Percentiles rank a stretch among this genome's conserved stretches.
phyloP scores from a whole-genome alignment of 2,888 invertebrate species.

The Orthosia gothica region DNA sequence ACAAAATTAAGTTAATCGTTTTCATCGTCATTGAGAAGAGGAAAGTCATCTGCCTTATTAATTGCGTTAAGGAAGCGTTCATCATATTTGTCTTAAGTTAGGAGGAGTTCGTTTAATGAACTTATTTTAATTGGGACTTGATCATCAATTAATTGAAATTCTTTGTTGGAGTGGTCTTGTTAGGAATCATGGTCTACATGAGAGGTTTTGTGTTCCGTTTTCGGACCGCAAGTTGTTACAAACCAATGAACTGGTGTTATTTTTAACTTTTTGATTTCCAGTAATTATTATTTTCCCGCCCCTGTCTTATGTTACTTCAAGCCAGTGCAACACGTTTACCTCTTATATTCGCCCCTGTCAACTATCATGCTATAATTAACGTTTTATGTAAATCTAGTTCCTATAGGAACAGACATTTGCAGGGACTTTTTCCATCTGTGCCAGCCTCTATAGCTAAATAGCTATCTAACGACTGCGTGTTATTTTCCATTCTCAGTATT shows the following conservation, averaged over 20 bases:
- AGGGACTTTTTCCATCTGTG: neutral
- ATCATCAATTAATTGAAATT: neutral
- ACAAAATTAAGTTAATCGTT: slow-evolving; percentile 77
- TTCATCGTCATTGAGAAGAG: slow-evolving; percentile 72
- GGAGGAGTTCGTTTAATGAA: slow-evolving; percentile 31
- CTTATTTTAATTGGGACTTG: slow-evolving; percentile 9
- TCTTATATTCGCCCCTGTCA: neutral
- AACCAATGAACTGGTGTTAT: neutral
- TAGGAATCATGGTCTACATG: too few relatives aligned
- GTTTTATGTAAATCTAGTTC: neutral
- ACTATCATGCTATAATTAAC: neutral
- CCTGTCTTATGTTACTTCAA: neutral
- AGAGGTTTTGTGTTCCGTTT: neutral
- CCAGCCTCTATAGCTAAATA: slow-evolving; percentile 8
- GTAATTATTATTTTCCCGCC: neutral
- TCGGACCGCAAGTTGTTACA: neutral
- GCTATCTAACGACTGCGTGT: slow-evolving; percentile 14
- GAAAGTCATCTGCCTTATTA: slow-evolving; percentile 76
- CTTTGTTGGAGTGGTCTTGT: neutral
- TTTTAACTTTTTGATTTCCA: neutral
- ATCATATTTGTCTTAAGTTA: slow-evolving; percentile 74
- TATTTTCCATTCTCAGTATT: slow-evolving; percentile 28
- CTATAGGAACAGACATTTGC: too few relatives aligned
- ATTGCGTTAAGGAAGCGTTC: slow-evolving; percentile 74
- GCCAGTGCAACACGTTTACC: too few relatives aligned